Conservation (phyloP, 2,113 vertebrate species). For the Halcyon senegalensis region DNA sequence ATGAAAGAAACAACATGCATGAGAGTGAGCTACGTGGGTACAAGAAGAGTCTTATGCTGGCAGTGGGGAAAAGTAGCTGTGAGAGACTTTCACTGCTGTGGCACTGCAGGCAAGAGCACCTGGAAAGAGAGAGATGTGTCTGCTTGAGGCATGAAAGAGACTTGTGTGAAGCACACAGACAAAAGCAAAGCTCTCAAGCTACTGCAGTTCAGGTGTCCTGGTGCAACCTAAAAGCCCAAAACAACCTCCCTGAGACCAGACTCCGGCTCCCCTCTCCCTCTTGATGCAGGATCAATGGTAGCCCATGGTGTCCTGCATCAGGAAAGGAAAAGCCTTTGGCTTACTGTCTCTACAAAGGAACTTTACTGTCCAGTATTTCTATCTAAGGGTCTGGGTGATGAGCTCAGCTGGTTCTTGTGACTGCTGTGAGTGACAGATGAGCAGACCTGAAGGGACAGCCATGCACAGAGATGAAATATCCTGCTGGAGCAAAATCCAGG, state of each 20-base stretch:
- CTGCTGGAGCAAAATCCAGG: neutral
- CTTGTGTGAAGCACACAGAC: neutral
- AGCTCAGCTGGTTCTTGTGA: neutral
- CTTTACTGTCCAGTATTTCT: neutral
- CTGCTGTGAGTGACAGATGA: neutral
- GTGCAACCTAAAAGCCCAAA: neutral
- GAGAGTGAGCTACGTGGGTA: neutral
- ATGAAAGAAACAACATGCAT: neutral
- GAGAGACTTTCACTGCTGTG: neutral
- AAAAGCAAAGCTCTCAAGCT: neutral
- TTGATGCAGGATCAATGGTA: neutral
- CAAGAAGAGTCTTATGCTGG: accelerated
- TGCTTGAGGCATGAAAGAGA: neutral
- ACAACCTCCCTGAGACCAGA: neutral
- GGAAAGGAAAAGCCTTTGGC: neutral
- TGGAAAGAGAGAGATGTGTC: neutral
- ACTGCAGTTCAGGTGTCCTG: neutral
- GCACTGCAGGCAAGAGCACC: neutral
- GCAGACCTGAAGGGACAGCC: neutral
- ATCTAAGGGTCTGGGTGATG: accelerated
- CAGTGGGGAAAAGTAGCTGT: neutral
- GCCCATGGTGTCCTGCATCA: neutral
- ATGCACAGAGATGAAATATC: neutral
- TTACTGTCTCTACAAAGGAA: neutral
- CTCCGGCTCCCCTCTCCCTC: accelerated